Evolutionary conservation across 2,888 invertebrate species (phyloP), one percentile per base, ranked within the genome.

Genomic region (Rambutsinella grinnellia): DNA sequence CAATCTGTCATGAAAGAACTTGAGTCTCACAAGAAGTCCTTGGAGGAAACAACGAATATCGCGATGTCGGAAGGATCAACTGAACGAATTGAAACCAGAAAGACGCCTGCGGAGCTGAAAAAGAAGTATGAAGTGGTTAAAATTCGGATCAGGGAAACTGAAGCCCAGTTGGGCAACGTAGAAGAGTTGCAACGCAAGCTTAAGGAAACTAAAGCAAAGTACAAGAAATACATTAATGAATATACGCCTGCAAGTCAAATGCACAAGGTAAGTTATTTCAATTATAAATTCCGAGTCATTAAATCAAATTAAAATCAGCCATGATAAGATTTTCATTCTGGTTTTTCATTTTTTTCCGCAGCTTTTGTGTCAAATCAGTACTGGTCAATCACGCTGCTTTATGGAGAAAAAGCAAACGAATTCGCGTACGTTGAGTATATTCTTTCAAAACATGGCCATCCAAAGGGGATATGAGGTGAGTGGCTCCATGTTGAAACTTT

Each of bases 391-490:
- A n/a, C n/a, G n/a, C n/a, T n/a, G n/a, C n/a, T n/a, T n/a, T n/a
- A n/a, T n/a, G n/a, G n/a, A n/a, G n/a, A n/a, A n/a, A n/a, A n/a
- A n/a, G n/a, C n/a, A n/a, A n/a, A n/a, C n/a, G n/a, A n/a, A n/a
- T n/a, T n/a, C n/a, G 2, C 54, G 69, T 5, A 61, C 60, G 1
- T n/a, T 78, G 3, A 26, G 13, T 2, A 17, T 63, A 2, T 75
- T 69, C 61, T 78, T 75, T 53, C 23, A 28, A 1, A 61, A 61
- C 47, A 62, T 80, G 61, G 80, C 78, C 10, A 63, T 56, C 23
- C 57, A 70, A 44, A 27, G 81, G 17, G 79, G 81, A 17, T 81
- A 81, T 44, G 75, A 79, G 65, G 80, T 80, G 15, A 44, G 46
- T 44, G 15, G 15, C 10, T 13, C 15, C 17, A 13, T 53, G 19